These are phyloP conservation scores for Augochlora pura DNA, from an alignment of 1,140 invertebrate genomes.

Conservation along the genomic window DNA sequence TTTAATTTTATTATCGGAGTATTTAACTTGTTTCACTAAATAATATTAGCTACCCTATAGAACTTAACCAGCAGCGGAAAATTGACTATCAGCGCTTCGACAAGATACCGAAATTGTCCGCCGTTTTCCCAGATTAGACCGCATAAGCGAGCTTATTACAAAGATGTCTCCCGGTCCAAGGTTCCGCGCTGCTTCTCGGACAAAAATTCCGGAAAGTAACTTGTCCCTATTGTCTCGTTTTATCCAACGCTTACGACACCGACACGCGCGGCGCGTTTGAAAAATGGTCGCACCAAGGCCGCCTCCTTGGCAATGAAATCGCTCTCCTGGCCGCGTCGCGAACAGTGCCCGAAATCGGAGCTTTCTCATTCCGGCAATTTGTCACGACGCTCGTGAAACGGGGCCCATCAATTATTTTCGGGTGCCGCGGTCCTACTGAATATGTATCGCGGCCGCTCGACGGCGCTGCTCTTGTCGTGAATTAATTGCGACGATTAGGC, in stretches of 20 bases:
- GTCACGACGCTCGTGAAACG: neutral
- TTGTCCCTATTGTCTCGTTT: neutral
- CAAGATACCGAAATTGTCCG: neutral
- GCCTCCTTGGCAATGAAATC: conserved; percentile 34
- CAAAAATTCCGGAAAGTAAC: neutral
- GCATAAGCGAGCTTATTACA: neutral
- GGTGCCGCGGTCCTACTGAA: neutral
- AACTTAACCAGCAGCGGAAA: too few species aligned
- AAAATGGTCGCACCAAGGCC: conserved; percentile 27
- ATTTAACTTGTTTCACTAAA: too few species aligned
- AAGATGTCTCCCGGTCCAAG: conserved; percentile 1
- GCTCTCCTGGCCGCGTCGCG: neutral
- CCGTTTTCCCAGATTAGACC: neutral
- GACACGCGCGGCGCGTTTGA: conserved; percentile 5
- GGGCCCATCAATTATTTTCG: conserved; percentile 15
- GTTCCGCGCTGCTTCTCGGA: neutral
- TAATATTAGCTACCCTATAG: too few species aligned
- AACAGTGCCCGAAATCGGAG: neutral
- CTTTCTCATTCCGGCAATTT: conserved; percentile 26
- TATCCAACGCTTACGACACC: neutral
- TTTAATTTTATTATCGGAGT: too few species aligned
- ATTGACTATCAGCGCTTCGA: neutral
- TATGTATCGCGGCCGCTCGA: neutral
- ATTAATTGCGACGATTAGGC: conserved; percentile 8
- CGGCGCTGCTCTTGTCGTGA: neutral